Conservation (phyloP, 2,888 invertebrate genomes). For the Hymenopus coronatus region DNA sequence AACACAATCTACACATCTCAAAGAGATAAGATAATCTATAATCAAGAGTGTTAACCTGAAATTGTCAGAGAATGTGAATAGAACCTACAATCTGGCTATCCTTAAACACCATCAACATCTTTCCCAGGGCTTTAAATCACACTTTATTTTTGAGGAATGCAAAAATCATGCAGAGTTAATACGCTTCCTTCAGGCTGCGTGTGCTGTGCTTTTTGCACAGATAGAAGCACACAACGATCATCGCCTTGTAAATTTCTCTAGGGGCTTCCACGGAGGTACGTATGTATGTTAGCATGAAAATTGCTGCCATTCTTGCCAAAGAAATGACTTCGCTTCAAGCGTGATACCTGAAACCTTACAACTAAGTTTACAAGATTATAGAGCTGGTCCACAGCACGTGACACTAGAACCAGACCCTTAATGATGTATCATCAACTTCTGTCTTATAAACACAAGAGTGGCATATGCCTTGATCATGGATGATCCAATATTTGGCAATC, state of each 20-base stretch:
- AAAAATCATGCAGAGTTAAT: neutral
- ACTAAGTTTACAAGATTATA: constrained; percentile 3
- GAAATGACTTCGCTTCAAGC: neutral
- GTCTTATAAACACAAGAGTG: neutral
- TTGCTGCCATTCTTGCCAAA: neutral
- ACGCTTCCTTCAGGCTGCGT: neutral
- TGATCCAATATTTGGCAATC: neutral
- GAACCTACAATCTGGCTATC: too few species aligned
- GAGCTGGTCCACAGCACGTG: neutral
- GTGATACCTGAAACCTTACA: constrained; percentile 1
- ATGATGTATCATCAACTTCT: neutral
- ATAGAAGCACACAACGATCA: neutral
- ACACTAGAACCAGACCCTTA: neutral
- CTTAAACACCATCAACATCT: too few species aligned
- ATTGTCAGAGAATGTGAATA: too few species aligned
- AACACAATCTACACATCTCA: too few species aligned
- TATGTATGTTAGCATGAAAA: neutral
- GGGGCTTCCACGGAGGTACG: neutral
- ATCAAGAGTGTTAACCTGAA: too few species aligned
- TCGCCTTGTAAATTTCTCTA: neutral
- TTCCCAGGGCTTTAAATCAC: neutral
- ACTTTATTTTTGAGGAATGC: neutral
- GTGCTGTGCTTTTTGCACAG: neutral
- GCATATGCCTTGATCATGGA: neutral
- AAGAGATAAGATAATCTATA: too few species aligned